Evolutionary conservation across 2,797 vertebrate species (phyloP), one percentile per base, ranked within the genome.

Genomic region (Echiichthys vipera): DNA sequence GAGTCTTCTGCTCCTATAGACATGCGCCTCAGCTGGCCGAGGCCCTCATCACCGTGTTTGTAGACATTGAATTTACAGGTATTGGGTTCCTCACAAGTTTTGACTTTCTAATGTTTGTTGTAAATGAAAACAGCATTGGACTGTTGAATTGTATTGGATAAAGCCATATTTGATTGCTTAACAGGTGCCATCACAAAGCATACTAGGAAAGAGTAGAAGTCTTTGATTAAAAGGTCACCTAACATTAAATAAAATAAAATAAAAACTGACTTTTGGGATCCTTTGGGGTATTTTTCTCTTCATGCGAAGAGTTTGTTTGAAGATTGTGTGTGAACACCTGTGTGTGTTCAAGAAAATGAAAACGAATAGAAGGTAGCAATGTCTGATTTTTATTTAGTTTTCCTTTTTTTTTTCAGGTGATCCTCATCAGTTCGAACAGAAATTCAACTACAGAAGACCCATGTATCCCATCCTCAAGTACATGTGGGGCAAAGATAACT

Each of bases 11-110:
- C 93, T 92, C 94, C 11, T 99, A 97, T 76, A 91, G 73, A 15
- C 86, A 97, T 0, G 97, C 98, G 2, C 80, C 96, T 59, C 95
- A 95, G 11, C 95, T 99, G 53, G 97, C 98, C 0, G 97, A 99
- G 90, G 97, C 98, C 0, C 96, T 99, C 39, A 98, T 99, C 92
- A 95, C 95, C 70, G 98, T 99, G 86, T 99, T 99, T 76, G 98
- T 99, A 84, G 98, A 99, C 85, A 99, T 99, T 4, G 98, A 99
- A 88, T 99, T 99, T 72, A 99, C 98, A 1, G 98, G 98, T 99
- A 81, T 3, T 67, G 9, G 46, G 4, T 45, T 72, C 20, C 32
- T 47, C 43, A 3, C 1, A 47, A 1, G 2, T 54, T 55, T 34
- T 54, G 5, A 27, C 29, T 36, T 49, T 3, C n/a, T 42, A 29